Evolutionary conservation across 2,797 vertebrate genomes (phyloP).

Genomic region (Tokudaia muenninki): DNA sequence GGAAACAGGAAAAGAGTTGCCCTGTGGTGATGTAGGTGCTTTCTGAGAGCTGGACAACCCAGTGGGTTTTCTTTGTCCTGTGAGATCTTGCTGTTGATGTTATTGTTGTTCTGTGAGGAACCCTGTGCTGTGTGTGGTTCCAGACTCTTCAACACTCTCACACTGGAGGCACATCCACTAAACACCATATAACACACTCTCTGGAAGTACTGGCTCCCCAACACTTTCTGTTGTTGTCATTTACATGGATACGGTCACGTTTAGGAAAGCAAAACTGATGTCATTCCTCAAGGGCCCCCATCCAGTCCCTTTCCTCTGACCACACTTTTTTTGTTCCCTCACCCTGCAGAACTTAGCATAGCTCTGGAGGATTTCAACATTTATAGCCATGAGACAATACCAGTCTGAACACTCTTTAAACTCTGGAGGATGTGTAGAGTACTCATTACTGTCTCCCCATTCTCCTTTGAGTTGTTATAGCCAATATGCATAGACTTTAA

Average conservation of each 20-base stretch:
- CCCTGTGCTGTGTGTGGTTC: not conserved
- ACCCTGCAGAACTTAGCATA: not conserved
- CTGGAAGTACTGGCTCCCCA: accelerated
- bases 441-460: not conserved
- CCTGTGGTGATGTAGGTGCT: no score
- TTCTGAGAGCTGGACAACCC: not conserved
- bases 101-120: not conserved
- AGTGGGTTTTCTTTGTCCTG: not conserved
- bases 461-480: not conserved
- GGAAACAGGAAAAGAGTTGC: not conserved
- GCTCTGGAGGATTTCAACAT: not conserved
- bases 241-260: not conserved
- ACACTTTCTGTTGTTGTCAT: not conserved
- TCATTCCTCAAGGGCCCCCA: not conserved
- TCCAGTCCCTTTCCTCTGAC: not conserved
- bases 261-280: not conserved
- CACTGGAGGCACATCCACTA: not conserved
- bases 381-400: not conserved
- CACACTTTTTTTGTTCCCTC: not conserved
- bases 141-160: not conserved
- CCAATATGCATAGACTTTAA: not conserved
- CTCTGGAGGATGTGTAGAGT: not conserved
- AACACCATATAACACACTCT: not conserved
- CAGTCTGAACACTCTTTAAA: not conserved
- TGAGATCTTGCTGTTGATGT: not conserved